phyloP scores from a whole-genome alignment of 1,140 invertebrate species.

The Euwallacea fornicatus region DNA sequence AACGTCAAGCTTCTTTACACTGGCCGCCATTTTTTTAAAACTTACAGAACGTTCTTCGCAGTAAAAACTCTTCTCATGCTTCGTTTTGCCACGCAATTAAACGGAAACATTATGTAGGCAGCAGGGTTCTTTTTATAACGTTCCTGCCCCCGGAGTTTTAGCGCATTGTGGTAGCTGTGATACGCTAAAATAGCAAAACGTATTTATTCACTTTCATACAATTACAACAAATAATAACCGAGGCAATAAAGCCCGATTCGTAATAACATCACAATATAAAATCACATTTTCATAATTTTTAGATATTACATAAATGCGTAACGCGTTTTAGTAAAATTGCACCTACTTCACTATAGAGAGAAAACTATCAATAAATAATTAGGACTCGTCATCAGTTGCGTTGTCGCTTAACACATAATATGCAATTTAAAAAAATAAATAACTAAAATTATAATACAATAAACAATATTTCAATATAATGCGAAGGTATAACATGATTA shows the following conservation, averaged over 20 bases:
- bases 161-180: not conserved
- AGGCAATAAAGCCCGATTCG: conserved; percentile 41
- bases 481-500: too few species aligned
- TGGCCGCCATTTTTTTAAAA: too few species aligned
- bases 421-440: conserved; percentile 3
- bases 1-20: too few species aligned
- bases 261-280: conserved; percentile 49
- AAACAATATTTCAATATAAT: conserved; percentile 7
- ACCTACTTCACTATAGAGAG: conserved; percentile 16
- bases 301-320: conserved; percentile 32
- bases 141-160: too few species aligned
- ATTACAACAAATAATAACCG: conserved; percentile 40
- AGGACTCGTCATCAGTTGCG: too few species aligned
- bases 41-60: too few species aligned
- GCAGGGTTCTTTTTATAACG: too few species aligned
- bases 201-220: conserved; percentile 22
- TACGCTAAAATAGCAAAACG: conserved; percentile 9
- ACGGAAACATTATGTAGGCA: too few species aligned
- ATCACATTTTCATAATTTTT: conserved; percentile 45
- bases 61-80: too few species aligned
- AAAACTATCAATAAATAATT: too few species aligned
- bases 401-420: not conserved
- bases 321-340: conserved; percentile 40
- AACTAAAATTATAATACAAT: conserved; percentile 6
- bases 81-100: too few species aligned